A percentile compares a stretch with the other conserved stretches of the same genome.
Conservation (phyloP, 2,113 vertebrate species). For the Chitala chitala region DNA sequence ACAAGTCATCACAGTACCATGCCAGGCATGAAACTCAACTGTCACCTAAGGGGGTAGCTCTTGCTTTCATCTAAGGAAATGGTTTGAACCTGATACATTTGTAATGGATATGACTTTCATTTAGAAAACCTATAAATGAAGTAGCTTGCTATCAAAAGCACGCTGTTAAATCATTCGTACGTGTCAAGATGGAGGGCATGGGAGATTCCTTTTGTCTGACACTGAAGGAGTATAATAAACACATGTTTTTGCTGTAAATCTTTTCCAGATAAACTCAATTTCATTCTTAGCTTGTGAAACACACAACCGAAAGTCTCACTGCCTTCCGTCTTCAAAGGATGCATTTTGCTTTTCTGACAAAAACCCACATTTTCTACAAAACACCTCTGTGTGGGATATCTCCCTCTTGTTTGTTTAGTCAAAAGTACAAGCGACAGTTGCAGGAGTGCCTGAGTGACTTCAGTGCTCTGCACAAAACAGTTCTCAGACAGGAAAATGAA, state of each 20-base stretch:
- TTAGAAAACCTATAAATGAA: neutral
- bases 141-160: no score
- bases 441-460: neutral
- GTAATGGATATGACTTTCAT: neutral
- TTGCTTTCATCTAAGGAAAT: neutral
- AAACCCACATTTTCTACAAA: conserved; percentile 11
- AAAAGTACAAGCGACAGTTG: neutral
- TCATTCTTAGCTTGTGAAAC: neutral
- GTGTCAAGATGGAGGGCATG: no score
- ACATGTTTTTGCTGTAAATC: neutral
- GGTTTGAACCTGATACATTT: neutral
- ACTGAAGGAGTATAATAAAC: no score
- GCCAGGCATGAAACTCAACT: neutral
- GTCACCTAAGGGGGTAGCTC: neutral
- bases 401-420: neutral
- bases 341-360: conserved; percentile 3
- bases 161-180: no score
- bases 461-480: neutral
- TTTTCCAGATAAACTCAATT: neutral
- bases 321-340: neutral
- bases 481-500: neutral
- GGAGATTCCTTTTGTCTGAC: no score
- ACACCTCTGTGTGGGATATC: neutral
- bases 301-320: neutral
- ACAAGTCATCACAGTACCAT: neutral